Evolutionary conservation across 2,113 vertebrate species (phyloP).

Genomic region (Halichoeres trimaculatus): DNA sequence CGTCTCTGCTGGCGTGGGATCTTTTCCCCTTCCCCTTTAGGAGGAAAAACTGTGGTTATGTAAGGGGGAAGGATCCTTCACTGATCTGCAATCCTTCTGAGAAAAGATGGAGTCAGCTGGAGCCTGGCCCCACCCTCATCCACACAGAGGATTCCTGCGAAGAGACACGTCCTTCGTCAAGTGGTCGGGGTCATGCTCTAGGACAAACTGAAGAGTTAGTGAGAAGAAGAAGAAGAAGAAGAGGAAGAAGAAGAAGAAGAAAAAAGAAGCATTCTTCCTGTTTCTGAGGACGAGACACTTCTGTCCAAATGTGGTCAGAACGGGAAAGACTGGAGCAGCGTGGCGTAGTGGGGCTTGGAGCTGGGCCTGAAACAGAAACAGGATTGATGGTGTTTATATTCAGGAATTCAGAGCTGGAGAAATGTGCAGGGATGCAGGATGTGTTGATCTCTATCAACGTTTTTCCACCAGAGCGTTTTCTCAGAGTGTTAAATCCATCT

Average conservation of each 20-base stretch:
- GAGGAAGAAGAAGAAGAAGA: background rate
- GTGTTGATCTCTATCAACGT: slow-evolving; percentile 69
- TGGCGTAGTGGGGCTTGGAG: slow-evolving; percentile 60
- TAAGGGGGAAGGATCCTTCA: slow-evolving; percentile 48
- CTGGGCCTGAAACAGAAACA: slow-evolving; percentile 39
- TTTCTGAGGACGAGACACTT: slow-evolving; percentile 70
- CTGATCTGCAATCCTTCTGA: slow-evolving; percentile 44
- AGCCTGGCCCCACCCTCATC: slow-evolving; percentile 34
- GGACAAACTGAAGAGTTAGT: slow-evolving; percentile 22
- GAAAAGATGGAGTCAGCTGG: slow-evolving; percentile 28
- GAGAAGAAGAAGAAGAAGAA: slow-evolving; percentile 14
- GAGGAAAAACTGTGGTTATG: slow-evolving; percentile 37
- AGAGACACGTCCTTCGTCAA: slow-evolving; percentile 59
- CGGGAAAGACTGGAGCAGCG: slow-evolving; percentile 63
- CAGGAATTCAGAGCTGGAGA: slow-evolving; percentile 54
- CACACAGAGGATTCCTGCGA: slow-evolving; percentile 54
- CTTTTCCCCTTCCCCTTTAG: slow-evolving; percentile 31
- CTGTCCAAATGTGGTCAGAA: slow-evolving; percentile 81
- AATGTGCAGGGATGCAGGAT: slow-evolving; percentile 70
- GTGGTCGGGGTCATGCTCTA: slow-evolving; percentile 40
- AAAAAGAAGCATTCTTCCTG: slow-evolving; percentile 49
- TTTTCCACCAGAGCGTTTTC: slow-evolving; percentile 34
- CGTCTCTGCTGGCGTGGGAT: slow-evolving; percentile 45
- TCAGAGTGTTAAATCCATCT: slow-evolving; percentile 48
- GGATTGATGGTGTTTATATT: slow-evolving; percentile 82